Evolutionary conservation across 2,797 vertebrate species (phyloP).

Genomic region (Platalea minor): DNA sequence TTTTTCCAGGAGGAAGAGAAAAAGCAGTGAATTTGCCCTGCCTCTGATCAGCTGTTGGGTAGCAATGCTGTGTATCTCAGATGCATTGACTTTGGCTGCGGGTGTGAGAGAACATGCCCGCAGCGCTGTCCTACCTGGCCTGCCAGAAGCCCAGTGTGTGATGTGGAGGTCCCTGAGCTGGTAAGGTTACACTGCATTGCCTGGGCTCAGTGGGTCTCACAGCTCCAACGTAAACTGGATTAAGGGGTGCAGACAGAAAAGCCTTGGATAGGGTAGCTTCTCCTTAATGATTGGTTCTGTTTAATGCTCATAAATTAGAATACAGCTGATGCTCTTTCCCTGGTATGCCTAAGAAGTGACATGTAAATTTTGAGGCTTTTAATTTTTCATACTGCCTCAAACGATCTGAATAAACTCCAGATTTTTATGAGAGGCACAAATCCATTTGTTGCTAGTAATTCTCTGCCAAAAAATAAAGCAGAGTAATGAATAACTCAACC

Average conservation of each 20-base stretch:
- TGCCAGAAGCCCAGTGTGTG: neutral
- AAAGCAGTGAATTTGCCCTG: neutral
- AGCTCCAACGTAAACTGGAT: neutral
- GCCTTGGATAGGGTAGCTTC: neutral
- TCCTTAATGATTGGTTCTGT: neutral
- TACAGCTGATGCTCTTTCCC: neutral
- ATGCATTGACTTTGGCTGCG: neutral
- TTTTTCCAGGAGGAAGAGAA: neutral
- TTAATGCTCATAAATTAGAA: neutral
- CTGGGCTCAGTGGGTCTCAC: neutral
- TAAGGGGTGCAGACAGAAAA: neutral
- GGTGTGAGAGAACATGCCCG: rapidly evolving
- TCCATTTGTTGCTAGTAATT: neutral
- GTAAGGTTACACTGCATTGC: neutral
- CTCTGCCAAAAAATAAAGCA: neutral
- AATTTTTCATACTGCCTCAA: neutral
- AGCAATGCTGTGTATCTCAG: neutral
- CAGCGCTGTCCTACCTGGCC: rapidly evolving
- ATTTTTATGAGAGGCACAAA: neutral
- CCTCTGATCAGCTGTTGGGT: neutral
- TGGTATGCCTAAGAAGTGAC: neutral
- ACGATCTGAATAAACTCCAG: neutral
- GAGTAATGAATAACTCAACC: neutral
- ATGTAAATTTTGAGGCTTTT: neutral
- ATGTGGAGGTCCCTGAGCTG: neutral